Evolutionary conservation across 1,140 invertebrate species (phyloP).

Genomic region (Trinorchestia longiramus): DNA sequence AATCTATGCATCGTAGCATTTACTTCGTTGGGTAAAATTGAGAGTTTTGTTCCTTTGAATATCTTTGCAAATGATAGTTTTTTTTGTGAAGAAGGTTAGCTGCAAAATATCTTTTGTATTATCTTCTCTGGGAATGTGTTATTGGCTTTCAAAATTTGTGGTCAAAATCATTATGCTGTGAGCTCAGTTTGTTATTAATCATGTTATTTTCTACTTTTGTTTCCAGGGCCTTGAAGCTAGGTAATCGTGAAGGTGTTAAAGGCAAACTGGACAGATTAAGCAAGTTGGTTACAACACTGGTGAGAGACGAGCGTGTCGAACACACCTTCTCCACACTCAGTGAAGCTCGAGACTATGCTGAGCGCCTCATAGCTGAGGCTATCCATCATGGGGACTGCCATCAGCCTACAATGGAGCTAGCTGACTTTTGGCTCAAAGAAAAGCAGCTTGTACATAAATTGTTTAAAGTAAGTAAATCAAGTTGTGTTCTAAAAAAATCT

Average conservation of each 20-base stretch:
- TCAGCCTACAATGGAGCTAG: slow-evolving; percentile 57
- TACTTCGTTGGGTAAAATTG: too few relatives aligned
- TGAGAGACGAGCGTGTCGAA: not conserved
- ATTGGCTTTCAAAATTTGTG: not conserved
- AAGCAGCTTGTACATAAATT: slow-evolving; percentile 56
- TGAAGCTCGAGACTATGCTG: slow-evolving; percentile 18
- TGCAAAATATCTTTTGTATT: not conserved
- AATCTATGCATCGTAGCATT: too few relatives aligned
- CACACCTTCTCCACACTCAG: not conserved
- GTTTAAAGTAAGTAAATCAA: slow-evolving; percentile 46
- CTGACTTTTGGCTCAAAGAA: slow-evolving; percentile 55
- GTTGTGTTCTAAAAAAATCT: not conserved
- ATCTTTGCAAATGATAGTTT: not conserved
- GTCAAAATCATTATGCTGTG: not conserved
- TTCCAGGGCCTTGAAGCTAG: not conserved
- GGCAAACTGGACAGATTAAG: not conserved
- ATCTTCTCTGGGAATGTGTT: not conserved
- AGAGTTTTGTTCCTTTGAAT: too few relatives aligned
- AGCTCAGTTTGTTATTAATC: not conserved
- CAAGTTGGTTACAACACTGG: not conserved
- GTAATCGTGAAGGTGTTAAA: not conserved
- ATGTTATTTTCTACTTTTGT: not conserved
- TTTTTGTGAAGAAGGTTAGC: not conserved
- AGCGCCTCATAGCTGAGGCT: slow-evolving; percentile 44
- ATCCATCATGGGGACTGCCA: slow-evolving; percentile 56